Base-by-base conservation (phyloP, 2,113 vertebrate genomes). In the Ochotona princeps region DNA sequence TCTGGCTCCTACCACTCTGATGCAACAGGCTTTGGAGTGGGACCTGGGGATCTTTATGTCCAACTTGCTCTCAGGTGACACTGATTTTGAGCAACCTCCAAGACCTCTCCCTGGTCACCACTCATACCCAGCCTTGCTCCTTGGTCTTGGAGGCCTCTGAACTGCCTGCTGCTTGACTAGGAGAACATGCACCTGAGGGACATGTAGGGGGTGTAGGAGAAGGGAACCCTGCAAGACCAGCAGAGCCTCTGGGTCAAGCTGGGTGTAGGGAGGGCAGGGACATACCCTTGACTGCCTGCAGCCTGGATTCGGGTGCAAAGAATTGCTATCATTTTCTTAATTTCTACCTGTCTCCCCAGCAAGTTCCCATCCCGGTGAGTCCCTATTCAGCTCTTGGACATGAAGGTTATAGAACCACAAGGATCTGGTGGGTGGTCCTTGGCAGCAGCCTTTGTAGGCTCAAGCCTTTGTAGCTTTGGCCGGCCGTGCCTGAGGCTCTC, bases 371-470 rank as follows among this genome's bases (percentile, higher is more conserved):
- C 47, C 75, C 47, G 5, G 0, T 1, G 20, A 81, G 70, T 67
- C 6, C 4, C 70, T 60, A 11, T 25, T 54, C 38, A 26, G 54
- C 35, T 32, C 76, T n/a, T 13, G 4, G 0, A 1, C 57, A 8
- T 0, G 7, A 6, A 5, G 60, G 21, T 54, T 73, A 13, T 2
- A 3, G 23, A 18, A 8, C 63, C 5, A 25, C 65, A 15, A 1
- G 8, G 8, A 14, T 73, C 60, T 79, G 25, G 30, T 49, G 3
- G 21, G 44, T 23, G n/a, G 20, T 38, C 14, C n/a, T 17, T 0
- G 28, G 51, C n/a, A 32, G 21, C 8, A 32, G 66, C 38, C 49
- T 63, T 20, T 4, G 0, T 14, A 9, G 84, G 9, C 49, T 69
- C 32, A 6, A 2, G n/a, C n/a, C n/a, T n/a, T n/a, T n/a, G n/a